These are phyloP conservation scores for Platorchestia sp. DNA, from an alignment of 1,140 invertebrate species.

Conservation along the genomic window DNA sequence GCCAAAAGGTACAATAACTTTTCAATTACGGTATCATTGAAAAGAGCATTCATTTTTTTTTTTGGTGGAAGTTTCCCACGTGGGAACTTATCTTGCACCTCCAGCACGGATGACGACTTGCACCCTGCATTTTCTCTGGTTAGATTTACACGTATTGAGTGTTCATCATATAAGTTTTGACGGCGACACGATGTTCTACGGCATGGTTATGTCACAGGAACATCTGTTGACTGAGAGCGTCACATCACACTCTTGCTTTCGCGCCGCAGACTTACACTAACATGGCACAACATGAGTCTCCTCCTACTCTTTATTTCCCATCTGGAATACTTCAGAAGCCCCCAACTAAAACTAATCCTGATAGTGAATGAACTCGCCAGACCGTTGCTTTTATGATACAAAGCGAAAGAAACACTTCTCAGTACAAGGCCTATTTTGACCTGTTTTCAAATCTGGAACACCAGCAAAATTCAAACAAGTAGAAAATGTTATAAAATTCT, in stretches of 20 bases:
- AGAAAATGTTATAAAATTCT: background rate
- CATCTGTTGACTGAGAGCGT: no score
- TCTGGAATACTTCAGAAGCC: background rate
- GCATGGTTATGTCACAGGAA: no score
- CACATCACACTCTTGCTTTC: background rate
- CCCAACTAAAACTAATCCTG: background rate
- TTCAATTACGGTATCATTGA: background rate
- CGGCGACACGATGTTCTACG: no score
- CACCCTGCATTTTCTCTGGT: background rate
- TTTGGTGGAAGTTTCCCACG: background rate
- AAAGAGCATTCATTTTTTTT: background rate
- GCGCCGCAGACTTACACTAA: background rate
- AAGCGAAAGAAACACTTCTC: background rate
- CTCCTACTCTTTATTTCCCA: background rate
- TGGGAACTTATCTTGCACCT: background rate
- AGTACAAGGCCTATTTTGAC: background rate
- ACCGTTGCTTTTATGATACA: background rate
- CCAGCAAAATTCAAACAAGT: background rate
- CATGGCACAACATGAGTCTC: background rate
- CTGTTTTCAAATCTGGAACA: background rate
- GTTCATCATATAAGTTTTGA: no score
- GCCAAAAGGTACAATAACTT: no score
- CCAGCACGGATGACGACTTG: background rate
- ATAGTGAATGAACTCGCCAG: background rate
- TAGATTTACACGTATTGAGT: no score